These are phyloP conservation scores for Drosophila pseudotakahashii DNA, from an alignment of 2,888 invertebrate species.

Conservation along the genomic window DNA sequence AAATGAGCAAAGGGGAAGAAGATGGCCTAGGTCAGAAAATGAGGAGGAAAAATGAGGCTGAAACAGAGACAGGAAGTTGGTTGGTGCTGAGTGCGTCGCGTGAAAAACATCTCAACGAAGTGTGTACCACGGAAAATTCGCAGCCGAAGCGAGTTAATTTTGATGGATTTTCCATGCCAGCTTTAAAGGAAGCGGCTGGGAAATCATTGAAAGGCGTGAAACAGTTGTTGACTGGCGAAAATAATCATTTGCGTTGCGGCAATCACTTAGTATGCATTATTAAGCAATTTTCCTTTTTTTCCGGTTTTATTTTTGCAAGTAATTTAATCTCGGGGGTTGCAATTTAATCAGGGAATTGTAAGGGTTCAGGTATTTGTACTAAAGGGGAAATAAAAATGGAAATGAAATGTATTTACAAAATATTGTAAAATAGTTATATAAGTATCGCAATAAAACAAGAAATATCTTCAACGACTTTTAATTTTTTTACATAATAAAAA, in stretches of 20 bases:
- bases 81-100: slow-evolving; percentile 43
- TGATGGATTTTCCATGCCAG: slow-evolving; percentile 44
- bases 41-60: slow-evolving; percentile 5
- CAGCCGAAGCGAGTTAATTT: slow-evolving; percentile 43
- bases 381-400: background rate
- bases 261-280: slow-evolving; percentile 46
- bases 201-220: slow-evolving; percentile 30
- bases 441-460: too few relatives aligned
- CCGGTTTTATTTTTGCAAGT: slow-evolving; percentile 2
- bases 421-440: too few relatives aligned
- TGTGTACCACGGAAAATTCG: slow-evolving; percentile 31
- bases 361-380: background rate
- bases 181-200: slow-evolving; percentile 9
- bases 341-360: background rate
- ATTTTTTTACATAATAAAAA: too few relatives aligned
- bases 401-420: too few relatives aligned
- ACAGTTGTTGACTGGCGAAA: slow-evolving; percentile 20
- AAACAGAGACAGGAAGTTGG: slow-evolving; percentile 44
- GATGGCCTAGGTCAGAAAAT: slow-evolving; percentile 35
- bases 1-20: slow-evolving; percentile 38
- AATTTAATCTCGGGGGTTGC: background rate
- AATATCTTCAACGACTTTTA: too few relatives aligned
- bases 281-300: slow-evolving; percentile 34
- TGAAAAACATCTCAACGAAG: slow-evolving; percentile 53
- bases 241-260: slow-evolving; percentile 13